These are phyloP conservation scores for Pelecanoides urinatrix DNA, from an alignment of 2,113 vertebrate genomes.

Conservation along the genomic window DNA sequence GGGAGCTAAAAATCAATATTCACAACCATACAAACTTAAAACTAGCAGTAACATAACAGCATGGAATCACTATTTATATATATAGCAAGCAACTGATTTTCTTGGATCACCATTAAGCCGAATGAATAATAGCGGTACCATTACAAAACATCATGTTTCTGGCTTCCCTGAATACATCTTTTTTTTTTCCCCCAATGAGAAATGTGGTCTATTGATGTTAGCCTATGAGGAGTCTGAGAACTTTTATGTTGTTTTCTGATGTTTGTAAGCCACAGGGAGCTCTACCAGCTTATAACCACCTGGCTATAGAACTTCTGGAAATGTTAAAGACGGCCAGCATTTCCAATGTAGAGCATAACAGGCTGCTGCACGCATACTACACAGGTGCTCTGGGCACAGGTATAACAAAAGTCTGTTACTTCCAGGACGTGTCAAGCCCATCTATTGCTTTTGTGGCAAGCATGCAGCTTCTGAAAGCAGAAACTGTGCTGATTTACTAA, in stretches of 20 bases:
- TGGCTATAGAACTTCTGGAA: background rate
- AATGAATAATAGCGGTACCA: background rate
- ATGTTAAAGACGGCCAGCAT: background rate
- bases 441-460: background rate
- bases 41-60: background rate
- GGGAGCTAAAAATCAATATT: background rate
- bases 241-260: background rate
- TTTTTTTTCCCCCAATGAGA: background rate
- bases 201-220: background rate
- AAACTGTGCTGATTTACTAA: background rate
- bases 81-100: background rate
- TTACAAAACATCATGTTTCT: background rate
- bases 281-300: background rate
- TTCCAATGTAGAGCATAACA: background rate
- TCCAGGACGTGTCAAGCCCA: fast-evolving
- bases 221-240: background rate
- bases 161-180: background rate
- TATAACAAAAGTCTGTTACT: background rate
- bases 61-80: background rate
- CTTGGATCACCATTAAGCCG: background rate
- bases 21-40: background rate
- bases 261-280: background rate
- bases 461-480: background rate
- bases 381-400: background rate
- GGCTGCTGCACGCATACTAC: background rate